These are phyloP conservation scores for Chaitophorus viminalis DNA, from an alignment of 2,888 invertebrate genomes.

Conservation along the genomic window DNA sequence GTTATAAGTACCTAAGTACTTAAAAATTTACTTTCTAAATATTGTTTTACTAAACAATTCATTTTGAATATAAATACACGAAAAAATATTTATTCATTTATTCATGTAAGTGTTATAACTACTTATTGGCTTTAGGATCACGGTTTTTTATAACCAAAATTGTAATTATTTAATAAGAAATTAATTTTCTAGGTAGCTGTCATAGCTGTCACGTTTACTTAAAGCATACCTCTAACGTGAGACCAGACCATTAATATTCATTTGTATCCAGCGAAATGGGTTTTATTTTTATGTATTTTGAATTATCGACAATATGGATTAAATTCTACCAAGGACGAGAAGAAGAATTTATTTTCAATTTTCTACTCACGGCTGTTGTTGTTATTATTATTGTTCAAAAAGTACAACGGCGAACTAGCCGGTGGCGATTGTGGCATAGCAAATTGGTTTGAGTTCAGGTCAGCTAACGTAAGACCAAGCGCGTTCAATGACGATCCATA, in stretches of 20 bases:
- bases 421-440: slow-evolving; percentile 58
- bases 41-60: too few relatives aligned
- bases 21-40: too few relatives aligned
- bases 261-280: neutral
- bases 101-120: too few relatives aligned
- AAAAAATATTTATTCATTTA: too few relatives aligned
- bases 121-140: too few relatives aligned
- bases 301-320: neutral
- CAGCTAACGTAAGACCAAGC: slow-evolving; percentile 50
- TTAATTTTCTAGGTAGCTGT: neutral
- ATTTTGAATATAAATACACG: too few relatives aligned
- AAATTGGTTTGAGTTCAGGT: slow-evolving; percentile 51
- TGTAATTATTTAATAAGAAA: neutral
- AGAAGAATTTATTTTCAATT: neutral
- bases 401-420: slow-evolving; percentile 52
- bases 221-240: neutral
- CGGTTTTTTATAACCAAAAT: too few relatives aligned
- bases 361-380: slow-evolving; percentile 54
- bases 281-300: neutral
- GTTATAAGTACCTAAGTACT: too few relatives aligned
- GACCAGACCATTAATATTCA: neutral
- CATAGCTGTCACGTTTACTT: slow-evolving; percentile 45
- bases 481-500: slow-evolving; percentile 58
- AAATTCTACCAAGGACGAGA: neutral
- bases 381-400: slow-evolving; percentile 53